These are phyloP conservation scores for Azorinus chamasolen DNA, from an alignment of 2,888 invertebrate species.

Conservation along the genomic window DNA sequence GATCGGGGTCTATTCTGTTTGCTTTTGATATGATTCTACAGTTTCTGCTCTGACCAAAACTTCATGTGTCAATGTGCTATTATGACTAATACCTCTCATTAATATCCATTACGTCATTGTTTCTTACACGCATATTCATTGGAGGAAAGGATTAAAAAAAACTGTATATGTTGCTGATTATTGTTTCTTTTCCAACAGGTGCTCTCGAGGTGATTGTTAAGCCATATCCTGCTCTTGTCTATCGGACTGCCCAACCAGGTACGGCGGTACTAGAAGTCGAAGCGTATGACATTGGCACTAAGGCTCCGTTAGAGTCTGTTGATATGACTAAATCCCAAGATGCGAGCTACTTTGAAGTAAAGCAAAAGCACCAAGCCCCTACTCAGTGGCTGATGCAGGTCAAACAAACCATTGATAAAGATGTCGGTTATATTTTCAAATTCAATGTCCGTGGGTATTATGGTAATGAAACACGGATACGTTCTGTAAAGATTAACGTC, in stretches of 20 bases:
- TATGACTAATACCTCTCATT: too few species aligned
- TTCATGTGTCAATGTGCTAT: too few species aligned
- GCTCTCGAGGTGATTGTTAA: conserved; percentile 41
- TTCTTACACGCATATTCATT: too few species aligned
- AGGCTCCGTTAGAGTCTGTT: conserved; percentile 52
- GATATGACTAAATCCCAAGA: conserved; percentile 48
- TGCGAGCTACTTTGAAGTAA: conserved; percentile 66
- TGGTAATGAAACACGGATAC: conserved; percentile 49
- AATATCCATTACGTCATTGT: too few species aligned
- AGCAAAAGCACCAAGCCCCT: conserved; percentile 26
- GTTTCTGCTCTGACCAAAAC: too few species aligned
- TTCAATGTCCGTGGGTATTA: conserved; percentile 67
- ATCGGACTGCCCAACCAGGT: conserved; percentile 64
- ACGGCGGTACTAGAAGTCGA: conserved; percentile 69
- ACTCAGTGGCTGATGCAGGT: conserved; percentile 64
- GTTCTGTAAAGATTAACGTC: conserved; percentile 71
- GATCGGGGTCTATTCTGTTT: too few species aligned
- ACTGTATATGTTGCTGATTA: too few species aligned
- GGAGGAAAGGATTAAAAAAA: too few species aligned
- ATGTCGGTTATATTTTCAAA: conserved; percentile 64
- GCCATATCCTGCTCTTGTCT: conserved; percentile 72
- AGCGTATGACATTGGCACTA: conserved; percentile 66
- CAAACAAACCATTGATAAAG: conserved; percentile 64
- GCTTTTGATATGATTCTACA: too few species aligned
- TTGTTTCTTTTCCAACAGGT: neutral